phyloP scores from a whole-genome alignment of 1,140 invertebrate species.

The Aplysia californica region DNA sequence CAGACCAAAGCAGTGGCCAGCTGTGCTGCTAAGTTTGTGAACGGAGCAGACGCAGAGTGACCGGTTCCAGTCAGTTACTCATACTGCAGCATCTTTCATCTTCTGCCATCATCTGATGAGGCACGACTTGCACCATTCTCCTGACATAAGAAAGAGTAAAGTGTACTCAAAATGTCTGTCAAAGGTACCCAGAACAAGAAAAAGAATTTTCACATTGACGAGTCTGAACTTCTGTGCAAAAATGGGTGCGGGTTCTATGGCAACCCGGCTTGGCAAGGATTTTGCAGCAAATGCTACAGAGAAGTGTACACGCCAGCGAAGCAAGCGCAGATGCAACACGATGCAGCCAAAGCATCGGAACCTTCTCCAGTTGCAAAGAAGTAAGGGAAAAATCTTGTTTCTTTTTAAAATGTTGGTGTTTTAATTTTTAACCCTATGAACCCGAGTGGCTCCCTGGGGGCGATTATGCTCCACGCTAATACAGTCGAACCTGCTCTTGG shows the following conservation, averaged over 20 bases:
- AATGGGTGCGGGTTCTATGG: constrained; percentile 97
- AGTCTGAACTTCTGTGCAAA: constrained; percentile 91
- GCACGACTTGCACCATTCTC: neutral
- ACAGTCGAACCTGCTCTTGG: no score
- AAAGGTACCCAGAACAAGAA: constrained; percentile 28
- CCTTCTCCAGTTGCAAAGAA: constrained; percentile 23
- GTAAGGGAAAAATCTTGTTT: neutral
- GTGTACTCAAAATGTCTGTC: neutral
- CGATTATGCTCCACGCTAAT: no score
- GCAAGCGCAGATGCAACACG: constrained; percentile 57
- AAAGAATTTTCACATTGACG: constrained; percentile 77
- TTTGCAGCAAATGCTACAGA: constrained; percentile 90
- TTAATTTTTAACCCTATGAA: neutral
- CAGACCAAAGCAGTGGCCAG: no score
- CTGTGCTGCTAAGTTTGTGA: neutral
- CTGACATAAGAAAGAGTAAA: neutral
- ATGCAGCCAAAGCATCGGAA: constrained; percentile 42
- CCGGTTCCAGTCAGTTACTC: neutral
- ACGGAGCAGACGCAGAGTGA: neutral
- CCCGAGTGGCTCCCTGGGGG: no score
- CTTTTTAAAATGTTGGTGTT: neutral
- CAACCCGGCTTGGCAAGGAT: constrained; percentile 96
- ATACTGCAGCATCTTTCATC: neutral
- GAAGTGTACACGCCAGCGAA: constrained; percentile 65
- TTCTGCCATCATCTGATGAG: neutral